Percentiles rank a stretch among this genome's conserved stretches.
Conservation (phyloP, 2,888 invertebrate species). For the Lamproptera curius region DNA sequence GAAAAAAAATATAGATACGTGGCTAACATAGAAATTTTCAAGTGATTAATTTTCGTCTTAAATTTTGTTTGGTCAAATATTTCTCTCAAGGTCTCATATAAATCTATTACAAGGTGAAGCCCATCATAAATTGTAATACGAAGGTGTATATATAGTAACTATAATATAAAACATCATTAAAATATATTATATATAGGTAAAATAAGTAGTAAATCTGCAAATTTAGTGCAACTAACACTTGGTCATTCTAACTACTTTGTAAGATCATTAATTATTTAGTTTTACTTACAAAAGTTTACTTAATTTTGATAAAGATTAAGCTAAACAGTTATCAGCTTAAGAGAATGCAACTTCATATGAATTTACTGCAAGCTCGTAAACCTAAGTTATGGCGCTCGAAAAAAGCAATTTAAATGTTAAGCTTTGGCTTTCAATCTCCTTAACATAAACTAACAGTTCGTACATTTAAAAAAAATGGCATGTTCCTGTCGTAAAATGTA, state of each 20-base stretch:
- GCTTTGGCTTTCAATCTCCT: constrained; percentile 18
- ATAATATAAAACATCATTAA: too few species aligned
- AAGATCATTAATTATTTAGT: constrained; percentile 28
- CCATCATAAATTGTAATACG: too few species aligned
- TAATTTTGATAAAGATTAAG: too few species aligned
- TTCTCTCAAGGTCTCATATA: neutral
- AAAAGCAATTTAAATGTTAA: constrained; percentile 16
- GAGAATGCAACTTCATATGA: too few species aligned
- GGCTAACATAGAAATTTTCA: constrained; percentile 70
- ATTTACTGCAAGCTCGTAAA: too few species aligned
- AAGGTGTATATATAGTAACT: too few species aligned
- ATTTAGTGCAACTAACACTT: constrained; percentile 46
- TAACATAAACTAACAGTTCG: constrained; percentile 13
- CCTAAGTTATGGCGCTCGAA: neutral
- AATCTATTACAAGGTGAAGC: constrained; percentile 4
- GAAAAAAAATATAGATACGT: constrained; percentile 57
- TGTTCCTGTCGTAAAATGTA: constrained; percentile 10
- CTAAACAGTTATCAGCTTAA: too few species aligned
- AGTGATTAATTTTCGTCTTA: constrained; percentile 56
- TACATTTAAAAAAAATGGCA: constrained; percentile 6
- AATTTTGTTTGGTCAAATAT: neutral
- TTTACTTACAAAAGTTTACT: constrained; percentile 5
- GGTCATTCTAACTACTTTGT: constrained; percentile 50
- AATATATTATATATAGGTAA: constrained; percentile 31
- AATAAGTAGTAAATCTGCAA: constrained; percentile 22